phyloP scores from a whole-genome alignment of 1,140 invertebrate species.

The Bombus breviceps region DNA sequence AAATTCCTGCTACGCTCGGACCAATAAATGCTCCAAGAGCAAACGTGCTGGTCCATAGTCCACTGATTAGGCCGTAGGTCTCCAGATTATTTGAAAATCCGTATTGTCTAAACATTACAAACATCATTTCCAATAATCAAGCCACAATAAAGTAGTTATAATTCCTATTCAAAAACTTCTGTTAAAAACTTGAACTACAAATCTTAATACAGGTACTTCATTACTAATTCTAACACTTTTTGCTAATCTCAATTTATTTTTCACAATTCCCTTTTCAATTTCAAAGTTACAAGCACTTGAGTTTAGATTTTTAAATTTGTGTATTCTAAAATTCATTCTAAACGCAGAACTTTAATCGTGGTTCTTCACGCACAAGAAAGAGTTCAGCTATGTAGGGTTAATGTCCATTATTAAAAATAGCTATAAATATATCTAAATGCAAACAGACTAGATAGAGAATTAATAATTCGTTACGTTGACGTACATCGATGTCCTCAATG shows the following conservation, averaged over 20 bases:
- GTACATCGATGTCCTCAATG: slow-evolving; percentile 89
- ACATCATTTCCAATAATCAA: too few relatives aligned
- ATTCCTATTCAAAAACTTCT: not conserved
- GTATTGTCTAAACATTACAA: slow-evolving; percentile 81
- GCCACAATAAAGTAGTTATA: too few relatives aligned
- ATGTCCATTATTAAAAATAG: not conserved
- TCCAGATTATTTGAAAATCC: slow-evolving; percentile 91
- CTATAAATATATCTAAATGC: too few relatives aligned
- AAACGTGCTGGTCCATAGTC: slow-evolving; percentile 93
- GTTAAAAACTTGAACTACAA: not conserved
- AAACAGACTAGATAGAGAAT: not conserved
- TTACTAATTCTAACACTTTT: not conserved
- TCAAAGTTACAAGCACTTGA: too few relatives aligned
- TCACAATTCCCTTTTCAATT: too few relatives aligned
- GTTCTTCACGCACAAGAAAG: too few relatives aligned
- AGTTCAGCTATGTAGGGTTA: not conserved
- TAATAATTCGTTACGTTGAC: slow-evolving; percentile 46
- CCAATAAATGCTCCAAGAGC: slow-evolving; percentile 93
- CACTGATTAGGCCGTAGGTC: slow-evolving; percentile 92
- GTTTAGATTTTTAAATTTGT: too few relatives aligned
- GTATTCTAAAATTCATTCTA: too few relatives aligned
- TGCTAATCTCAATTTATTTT: not conserved
- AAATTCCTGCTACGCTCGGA: slow-evolving; percentile 89
- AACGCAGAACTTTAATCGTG: too few relatives aligned
- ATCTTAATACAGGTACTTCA: not conserved